A percentile compares a stretch with the other conserved stretches of the same genome.
Evolutionary conservation across 1,140 invertebrate species (phyloP).

Genomic region (Atopsyche davidsoni): DNA sequence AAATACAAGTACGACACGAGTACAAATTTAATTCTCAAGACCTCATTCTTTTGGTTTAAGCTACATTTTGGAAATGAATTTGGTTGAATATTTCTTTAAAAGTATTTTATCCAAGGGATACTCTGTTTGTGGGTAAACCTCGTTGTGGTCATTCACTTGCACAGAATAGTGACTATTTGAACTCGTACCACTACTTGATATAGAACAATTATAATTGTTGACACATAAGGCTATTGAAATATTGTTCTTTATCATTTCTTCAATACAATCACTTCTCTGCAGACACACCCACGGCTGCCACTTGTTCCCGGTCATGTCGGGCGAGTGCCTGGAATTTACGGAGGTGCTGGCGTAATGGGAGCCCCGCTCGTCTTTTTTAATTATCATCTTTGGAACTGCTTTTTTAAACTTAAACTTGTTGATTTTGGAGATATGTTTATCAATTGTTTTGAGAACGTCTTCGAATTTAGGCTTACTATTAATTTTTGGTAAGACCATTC

Average conservation of each 20-base stretch:
- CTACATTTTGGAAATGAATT: no score
- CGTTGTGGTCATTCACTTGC: no score
- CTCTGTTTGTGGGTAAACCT: no score
- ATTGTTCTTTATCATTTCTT: constrained; percentile 37
- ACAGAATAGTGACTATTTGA: no score
- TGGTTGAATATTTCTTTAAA: no score
- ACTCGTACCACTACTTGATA: no score
- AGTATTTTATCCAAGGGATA: no score
- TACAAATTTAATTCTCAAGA: no score
- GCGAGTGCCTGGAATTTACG: constrained; percentile 31
- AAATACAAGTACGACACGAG: no score
- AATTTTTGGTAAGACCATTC: constrained; percentile 31
- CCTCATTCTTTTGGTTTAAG: no score
- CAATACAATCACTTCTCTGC: constrained; percentile 43
- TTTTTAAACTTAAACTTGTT: constrained; percentile 37
- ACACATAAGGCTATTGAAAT: not conserved
- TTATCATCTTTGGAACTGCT: constrained; percentile 44
- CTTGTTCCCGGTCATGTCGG: constrained; percentile 43
- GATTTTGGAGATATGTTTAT: constrained; percentile 33
- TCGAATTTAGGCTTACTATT: constrained; percentile 46
- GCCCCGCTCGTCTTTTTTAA: constrained; percentile 44
- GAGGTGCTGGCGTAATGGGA: constrained; percentile 43
- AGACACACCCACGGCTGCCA: constrained; percentile 48
- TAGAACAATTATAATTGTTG: no score
- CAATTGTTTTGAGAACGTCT: constrained; percentile 47